Evolutionary conservation across 2,888 invertebrate genomes (phyloP).

Genomic region (Pseudanteris insignis): DNA sequence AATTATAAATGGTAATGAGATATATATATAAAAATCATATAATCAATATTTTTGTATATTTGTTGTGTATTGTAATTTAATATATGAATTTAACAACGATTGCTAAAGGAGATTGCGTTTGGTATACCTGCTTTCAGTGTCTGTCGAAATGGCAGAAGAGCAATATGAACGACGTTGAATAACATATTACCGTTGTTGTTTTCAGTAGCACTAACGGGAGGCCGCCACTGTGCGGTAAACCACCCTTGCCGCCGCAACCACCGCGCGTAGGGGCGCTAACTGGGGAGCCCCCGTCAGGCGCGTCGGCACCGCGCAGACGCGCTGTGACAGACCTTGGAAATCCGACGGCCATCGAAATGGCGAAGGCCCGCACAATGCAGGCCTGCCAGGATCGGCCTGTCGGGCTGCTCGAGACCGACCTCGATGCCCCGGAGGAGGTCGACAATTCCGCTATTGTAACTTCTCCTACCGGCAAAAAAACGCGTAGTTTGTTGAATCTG

Average conservation of each 20-base stretch:
- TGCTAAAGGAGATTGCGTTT: too few relatives aligned
- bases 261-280: conserved; percentile 56
- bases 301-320: conserved; percentile 65
- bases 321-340: conserved; percentile 65
- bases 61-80: too few relatives aligned
- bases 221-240: conserved; percentile 64
- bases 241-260: conserved; percentile 62
- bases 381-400: conserved; percentile 71
- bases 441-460: conserved; percentile 53
- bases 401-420: conserved; percentile 90
- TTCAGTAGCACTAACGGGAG: conserved; percentile 59
- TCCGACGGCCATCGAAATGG: conserved; percentile 66
- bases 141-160: too few relatives aligned
- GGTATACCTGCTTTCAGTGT: too few relatives aligned
- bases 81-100: too few relatives aligned
- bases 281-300: conserved; percentile 63
- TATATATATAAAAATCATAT: too few relatives aligned
- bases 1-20: too few relatives aligned
- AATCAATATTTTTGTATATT: too few relatives aligned
- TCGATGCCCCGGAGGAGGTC: conserved; percentile 75
- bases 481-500: conserved; percentile 75
- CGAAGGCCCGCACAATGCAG: conserved; percentile 64
- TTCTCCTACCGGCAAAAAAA: conserved; percentile 67
- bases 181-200: neutral
- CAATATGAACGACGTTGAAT: too few relatives aligned